Evolutionary conservation across 1,140 invertebrate genomes (phyloP).

Genomic region (Grapholita molesta): DNA sequence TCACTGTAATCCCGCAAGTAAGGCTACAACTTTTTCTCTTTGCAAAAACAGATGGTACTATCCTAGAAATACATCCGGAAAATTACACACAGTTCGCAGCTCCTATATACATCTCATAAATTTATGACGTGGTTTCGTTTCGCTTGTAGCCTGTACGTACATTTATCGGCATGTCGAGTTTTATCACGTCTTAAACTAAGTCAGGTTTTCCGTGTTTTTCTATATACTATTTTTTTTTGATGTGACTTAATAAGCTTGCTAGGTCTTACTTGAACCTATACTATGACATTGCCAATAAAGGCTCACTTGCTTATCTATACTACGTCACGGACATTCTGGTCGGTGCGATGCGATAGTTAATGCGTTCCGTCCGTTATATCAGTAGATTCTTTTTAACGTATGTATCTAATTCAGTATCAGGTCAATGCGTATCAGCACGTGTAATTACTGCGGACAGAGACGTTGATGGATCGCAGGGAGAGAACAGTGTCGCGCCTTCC

Average conservation of each 20-base stretch:
- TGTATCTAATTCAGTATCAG: constrained; percentile 9
- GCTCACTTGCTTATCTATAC: background rate
- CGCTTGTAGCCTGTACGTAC: background rate
- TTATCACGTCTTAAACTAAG: background rate
- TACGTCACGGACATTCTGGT: background rate
- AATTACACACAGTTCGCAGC: background rate
- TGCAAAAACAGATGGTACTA: background rate
- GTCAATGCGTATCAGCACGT: constrained; percentile 9
- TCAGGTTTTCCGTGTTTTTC: background rate
- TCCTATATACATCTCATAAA: background rate
- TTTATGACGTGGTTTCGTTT: background rate
- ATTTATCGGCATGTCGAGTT: background rate
- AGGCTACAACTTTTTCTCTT: background rate
- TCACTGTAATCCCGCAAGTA: constrained; percentile 8
- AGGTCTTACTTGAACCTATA: background rate
- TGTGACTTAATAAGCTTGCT: background rate
- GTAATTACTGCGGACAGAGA: constrained; percentile 2
- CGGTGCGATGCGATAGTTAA: background rate
- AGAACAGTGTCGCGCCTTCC: constrained; percentile 2
- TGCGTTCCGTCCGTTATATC: background rate
- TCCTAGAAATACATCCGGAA: background rate
- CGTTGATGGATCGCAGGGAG: constrained; percentile 9
- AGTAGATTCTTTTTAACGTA: background rate
- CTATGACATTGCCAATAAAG: background rate
- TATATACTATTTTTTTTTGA: background rate